Evolutionary conservation across 35 echinoderm and acorn worm species (phyloP).

Genomic region (Amphiura filiformis): DNA sequence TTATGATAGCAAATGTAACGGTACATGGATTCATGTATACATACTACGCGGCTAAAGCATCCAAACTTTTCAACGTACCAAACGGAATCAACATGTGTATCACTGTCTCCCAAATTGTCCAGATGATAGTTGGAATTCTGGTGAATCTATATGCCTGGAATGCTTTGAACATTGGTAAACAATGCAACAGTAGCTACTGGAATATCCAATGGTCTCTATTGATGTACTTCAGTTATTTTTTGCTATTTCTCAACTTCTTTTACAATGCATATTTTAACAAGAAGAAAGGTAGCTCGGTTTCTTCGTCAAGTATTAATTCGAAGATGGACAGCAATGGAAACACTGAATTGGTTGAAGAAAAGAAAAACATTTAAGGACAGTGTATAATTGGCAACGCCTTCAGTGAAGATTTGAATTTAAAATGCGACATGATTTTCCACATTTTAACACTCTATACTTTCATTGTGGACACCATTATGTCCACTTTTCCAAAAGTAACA

Average conservation of each 20-base stretch:
- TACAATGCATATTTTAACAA: background rate
- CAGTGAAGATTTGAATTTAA: too few relatives aligned
- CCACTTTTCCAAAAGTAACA: too few relatives aligned
- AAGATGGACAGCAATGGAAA: too few relatives aligned
- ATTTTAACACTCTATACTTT: too few relatives aligned
- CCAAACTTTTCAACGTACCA: constrained; percentile 36
- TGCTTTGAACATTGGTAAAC: background rate
- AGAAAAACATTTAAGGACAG: too few relatives aligned
- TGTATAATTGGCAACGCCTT: too few relatives aligned
- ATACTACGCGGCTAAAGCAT: constrained; percentile 56
- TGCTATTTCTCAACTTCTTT: constrained; percentile 62
- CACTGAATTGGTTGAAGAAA: too few relatives aligned
- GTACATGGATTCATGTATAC: constrained; percentile 68
- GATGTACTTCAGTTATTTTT: constrained; percentile 67
- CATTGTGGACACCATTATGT: too few relatives aligned
- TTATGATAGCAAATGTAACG: constrained; percentile 39
- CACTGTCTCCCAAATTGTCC: constrained; percentile 53
- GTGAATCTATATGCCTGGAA: constrained; percentile 27
- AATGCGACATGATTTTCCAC: too few relatives aligned
- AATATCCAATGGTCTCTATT: constrained; percentile 41
- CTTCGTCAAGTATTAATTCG: too few relatives aligned
- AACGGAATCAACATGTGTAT: constrained; percentile 44
- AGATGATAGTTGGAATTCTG: constrained; percentile 53
- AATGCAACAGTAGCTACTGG: constrained; percentile 26
- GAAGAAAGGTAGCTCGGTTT: too few relatives aligned